Evolutionary conservation across 2,113 vertebrate genomes (phyloP), one percentile per base, ranked within the genome.

Genomic region (Nipponia nippon): DNA sequence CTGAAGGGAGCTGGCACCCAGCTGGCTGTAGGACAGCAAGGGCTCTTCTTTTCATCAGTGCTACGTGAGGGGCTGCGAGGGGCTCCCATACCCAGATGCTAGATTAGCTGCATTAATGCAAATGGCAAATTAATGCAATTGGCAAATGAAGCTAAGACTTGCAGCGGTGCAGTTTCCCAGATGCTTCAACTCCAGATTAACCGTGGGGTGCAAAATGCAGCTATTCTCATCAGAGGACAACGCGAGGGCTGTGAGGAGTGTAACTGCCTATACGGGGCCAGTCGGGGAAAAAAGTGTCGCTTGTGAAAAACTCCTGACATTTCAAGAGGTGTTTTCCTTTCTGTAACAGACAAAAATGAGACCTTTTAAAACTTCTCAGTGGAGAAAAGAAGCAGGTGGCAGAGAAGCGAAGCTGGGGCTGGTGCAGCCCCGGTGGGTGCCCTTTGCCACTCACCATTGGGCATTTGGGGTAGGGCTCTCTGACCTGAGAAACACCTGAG

Each of bases 301-400:
- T 89, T 59, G 40, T 36, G 38, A 91, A 87, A 81, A 89, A 11
- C 20, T 59, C 53, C 38, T 96, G 96, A 87, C 91, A 75, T 97
- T 96, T 97, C 73, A 65, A 65, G 56, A 91, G 91, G 44, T 52
- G 70, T 18, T 90, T 87, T 82, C 67, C 21, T 82, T 92, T 96
- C 77, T 83, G 19, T 72, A 71, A 16, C 36, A 46, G 69, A 75
- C 69, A 94, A 87, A 90, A 96, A 63, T 3, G 42, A 93, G 81
- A 93, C 92, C 63, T 97, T 90, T 94, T 23, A 61, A 79, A 55
- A 15, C 9, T 89, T 92, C 44, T 58, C 38, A 63, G 1, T 46
- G 46, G 16, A 16, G 16, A 49, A 88, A 86, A 91, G 56, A 21
- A 71, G 38, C 25, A 62, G 65, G 65, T 20, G 26, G 42, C 32